Percentiles rank a stretch among this genome's conserved stretches.
phyloP scores from a whole-genome alignment of 2,797 vertebrate genomes.

The Pitangus sulphuratus region DNA sequence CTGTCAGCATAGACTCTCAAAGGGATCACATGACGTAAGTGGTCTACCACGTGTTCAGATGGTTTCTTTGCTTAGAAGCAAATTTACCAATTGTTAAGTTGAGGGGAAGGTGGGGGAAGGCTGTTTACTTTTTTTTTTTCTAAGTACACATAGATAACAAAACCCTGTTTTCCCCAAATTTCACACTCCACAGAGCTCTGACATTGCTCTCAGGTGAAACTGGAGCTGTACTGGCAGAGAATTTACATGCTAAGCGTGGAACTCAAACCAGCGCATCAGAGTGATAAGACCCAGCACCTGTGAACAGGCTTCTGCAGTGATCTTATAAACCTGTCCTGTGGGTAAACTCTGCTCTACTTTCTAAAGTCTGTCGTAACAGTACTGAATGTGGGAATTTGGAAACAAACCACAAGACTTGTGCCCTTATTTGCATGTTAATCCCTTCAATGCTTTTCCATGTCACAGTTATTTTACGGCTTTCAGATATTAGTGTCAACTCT shows the following conservation, averaged over 20 bases:
- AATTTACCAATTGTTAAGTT: not conserved
- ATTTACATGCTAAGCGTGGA: not conserved
- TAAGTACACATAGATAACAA: not conserved
- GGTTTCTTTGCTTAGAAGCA: not conserved
- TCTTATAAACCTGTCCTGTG: conserved; percentile 10
- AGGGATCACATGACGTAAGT: not conserved
- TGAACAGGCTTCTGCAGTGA: not conserved
- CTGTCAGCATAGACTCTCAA: not conserved
- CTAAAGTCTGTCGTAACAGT: not conserved
- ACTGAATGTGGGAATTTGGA: not conserved
- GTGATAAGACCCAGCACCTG: not conserved
- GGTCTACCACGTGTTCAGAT: not conserved
- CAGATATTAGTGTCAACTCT: not conserved
- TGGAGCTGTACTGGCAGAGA: not conserved
- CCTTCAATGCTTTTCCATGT: not conserved
- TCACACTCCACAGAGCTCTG: not conserved
- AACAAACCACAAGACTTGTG: not conserved
- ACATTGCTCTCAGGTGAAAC: not conserved
- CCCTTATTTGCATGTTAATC: not conserved
- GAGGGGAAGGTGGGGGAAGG: accelerated
- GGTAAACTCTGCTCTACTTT: conserved; percentile 22
- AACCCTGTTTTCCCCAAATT: not conserved
- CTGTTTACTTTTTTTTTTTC: not conserved
- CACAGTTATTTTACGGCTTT: not conserved
- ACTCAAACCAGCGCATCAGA: not conserved